Base-by-base conservation (phyloP, 2,113 vertebrate genomes). In the Paralichthys olivaceus region DNA sequence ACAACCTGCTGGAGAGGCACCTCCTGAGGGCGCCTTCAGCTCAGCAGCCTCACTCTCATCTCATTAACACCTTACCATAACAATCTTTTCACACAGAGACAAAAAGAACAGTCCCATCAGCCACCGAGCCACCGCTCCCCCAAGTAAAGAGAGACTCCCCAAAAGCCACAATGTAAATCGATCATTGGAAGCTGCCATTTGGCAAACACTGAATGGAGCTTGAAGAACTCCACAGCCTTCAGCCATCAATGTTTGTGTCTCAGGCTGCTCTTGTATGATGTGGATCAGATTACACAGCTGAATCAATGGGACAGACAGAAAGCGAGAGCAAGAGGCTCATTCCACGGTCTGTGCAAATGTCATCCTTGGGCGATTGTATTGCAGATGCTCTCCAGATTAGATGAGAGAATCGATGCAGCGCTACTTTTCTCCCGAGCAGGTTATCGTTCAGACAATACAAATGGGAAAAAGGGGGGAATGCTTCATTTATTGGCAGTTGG, bases 381-480 rank as follows among this genome's bases (percentile, higher is more conserved):
- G 61, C 45, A 88, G 74, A 81, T 85, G 61, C 66, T 73, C 65
- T 90, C 74, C 59, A 80, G 69, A 90, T 91, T 83, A 84, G 71
- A 90, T 74, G 58, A 69, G 55, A 9, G 28, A 63, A 90, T 93
- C 80, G 5, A 92, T 92, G 75, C 47, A 1, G 60, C 9, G 43
- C 60, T 55, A 73, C 40, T 75, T 65, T 66, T 58, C 70, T 69
- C 55, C 68, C 65, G 25, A 53, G 63, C 55, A 19, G 65, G 65
- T 75, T 72, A 82, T 84, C 23, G 65, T 80, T 88, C 67, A 68
- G 68, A 84, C 65, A 61, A 29, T 37, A 74, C 57, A 75, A 54
- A 87, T 47, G 74, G 76, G 43, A 22, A 75, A 61, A 80, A 56
- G 13, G 23, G 37, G 49, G 19, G 58, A 25, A 49, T 13, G 6